A percentile compares a stretch with the other conserved stretches of the same genome.
phyloP scores from a whole-genome alignment of 2,797 vertebrate species.

The Diplodus sargus region DNA sequence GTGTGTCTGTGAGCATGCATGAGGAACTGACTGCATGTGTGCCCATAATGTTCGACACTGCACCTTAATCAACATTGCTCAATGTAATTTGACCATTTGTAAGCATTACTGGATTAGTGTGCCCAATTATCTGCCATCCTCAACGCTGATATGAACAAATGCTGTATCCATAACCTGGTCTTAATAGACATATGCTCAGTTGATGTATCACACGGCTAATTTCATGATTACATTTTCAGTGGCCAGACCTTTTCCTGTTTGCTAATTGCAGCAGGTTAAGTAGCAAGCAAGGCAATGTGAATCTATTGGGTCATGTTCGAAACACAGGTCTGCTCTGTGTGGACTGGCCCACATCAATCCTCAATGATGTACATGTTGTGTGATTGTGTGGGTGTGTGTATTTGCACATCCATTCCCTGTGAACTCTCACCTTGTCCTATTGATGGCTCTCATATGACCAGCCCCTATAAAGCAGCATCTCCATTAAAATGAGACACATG shows the following conservation, averaged over 20 bases:
- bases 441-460: slow-evolving; percentile 83
- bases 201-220: slow-evolving; percentile 80
- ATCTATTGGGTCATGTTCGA: slow-evolving; percentile 72
- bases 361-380: slow-evolving; percentile 33
- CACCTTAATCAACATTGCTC: slow-evolving; percentile 71
- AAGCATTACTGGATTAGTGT: slow-evolving; percentile 74
- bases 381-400: slow-evolving; percentile 41
- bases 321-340: slow-evolving; percentile 74
- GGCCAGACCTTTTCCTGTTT: slow-evolving; percentile 82
- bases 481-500: slow-evolving; percentile 82
- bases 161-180: slow-evolving; percentile 68
- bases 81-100: slow-evolving; percentile 79
- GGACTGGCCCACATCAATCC: slow-evolving; percentile 67
- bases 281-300: slow-evolving; percentile 67
- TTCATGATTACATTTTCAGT: slow-evolving; percentile 81
- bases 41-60: slow-evolving; percentile 52
- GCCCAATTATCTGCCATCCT: slow-evolving; percentile 79
- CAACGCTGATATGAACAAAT: slow-evolving; percentile 79
- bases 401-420: slow-evolving; percentile 62
- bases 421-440: slow-evolving; percentile 77
- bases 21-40: slow-evolving; percentile 17
- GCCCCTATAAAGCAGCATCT: slow-evolving; percentile 80
- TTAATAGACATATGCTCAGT: slow-evolving; percentile 68
- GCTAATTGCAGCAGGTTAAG: slow-evolving; percentile 83
- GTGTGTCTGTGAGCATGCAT: slow-evolving; percentile 29